phyloP scores from a whole-genome alignment of 2,113 vertebrate species.

The Hymenochirus boettgeri region DNA sequence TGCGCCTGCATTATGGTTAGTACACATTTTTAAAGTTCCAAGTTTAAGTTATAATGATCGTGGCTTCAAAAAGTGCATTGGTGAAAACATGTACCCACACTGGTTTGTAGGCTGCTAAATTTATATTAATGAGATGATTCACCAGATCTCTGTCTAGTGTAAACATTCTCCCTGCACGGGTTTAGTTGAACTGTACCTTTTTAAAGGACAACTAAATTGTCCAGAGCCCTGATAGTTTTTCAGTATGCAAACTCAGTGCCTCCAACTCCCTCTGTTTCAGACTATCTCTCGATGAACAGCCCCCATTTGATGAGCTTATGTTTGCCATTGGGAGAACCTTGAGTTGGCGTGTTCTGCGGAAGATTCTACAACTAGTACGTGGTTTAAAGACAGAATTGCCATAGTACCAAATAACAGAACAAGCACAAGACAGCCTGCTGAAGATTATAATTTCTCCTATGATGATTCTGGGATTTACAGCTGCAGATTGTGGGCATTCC shows the following conservation, averaged over 20 bases:
- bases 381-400: constrained; percentile 77
- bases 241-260: neutral
- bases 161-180: no score
- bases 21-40: no score
- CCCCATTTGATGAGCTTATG: constrained; percentile 65
- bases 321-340: constrained; percentile 68
- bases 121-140: no score
- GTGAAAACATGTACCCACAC: no score
- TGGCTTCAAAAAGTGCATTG: no score
- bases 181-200: no score
- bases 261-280: constrained; percentile 45
- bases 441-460: constrained; percentile 80
- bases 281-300: constrained; percentile 60
- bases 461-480: constrained; percentile 83
- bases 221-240: no score
- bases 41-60: no score
- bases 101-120: no score
- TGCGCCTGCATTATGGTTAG: no score
- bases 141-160: no score
- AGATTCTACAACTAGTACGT: constrained; percentile 61
- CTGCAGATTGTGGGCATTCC: constrained; percentile 69
- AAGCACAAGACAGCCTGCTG: constrained; percentile 65
- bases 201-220: no score
- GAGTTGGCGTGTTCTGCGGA: constrained; percentile 63
- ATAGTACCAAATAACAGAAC: constrained; percentile 73